Evolutionary conservation across 1,140 invertebrate species (phyloP), one percentile per base, ranked within the genome.

Genomic region (Caenorhabditis latens): DNA sequence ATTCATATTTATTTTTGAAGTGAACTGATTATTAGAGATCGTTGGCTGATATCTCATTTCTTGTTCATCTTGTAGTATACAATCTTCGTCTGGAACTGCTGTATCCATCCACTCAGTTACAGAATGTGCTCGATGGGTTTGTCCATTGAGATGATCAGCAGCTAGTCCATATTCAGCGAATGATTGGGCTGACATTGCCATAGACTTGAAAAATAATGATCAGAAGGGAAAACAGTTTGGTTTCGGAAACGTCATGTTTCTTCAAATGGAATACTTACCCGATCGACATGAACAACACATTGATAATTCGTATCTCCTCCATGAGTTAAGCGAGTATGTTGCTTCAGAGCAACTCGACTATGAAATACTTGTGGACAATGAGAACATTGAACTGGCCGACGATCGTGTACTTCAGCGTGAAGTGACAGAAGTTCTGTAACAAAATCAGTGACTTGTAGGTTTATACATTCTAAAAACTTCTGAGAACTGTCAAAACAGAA

Each of bases 381-480:
- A 19, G 75, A 75, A 58, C 86, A 86, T 11, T 86, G 71, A 11
- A 86, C 46, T 4, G 75, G 86, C 50, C 83, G 65, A 55, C 86
- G 86, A 71, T 48, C 71, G 57, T 86, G 86, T 24, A 86, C 71
- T 40, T 86, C 86, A 3, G 75, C 71, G 75, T 86, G 86, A 8
- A 86, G 42, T 21, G 75, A 53, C 11, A 86, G 61, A 46, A 86
- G 86, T 63, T 83, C 85, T 86, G 71, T 42, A 86, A 86, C n/a
- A 53, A 53, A 13, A 2, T 61, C 9, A 21, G 63, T 19, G 4
- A 0, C 40, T 42, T 8, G 0, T 9, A 79, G 8, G 32, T 32
- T 32, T 32, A 32, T 32, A 32, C 32, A 32, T 32, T 32, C 2
- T 32, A 1, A 2, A 32, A 32, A 32, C 32, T 32, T 32, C 2